phyloP scores from a whole-genome alignment of 2,888 invertebrate genomes.

The Elysia crispata region DNA sequence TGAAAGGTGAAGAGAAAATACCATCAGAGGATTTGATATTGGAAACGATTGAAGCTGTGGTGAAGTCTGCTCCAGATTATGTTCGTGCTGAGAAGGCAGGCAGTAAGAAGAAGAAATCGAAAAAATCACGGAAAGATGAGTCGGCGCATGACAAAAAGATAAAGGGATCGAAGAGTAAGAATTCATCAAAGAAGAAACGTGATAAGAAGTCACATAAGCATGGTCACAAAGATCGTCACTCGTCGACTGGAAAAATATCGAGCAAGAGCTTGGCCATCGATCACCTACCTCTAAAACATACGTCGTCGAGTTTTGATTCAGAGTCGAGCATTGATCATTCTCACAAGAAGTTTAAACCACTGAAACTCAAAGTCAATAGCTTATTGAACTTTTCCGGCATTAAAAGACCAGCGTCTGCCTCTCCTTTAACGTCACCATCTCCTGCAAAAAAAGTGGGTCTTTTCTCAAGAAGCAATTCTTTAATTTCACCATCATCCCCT shows the following conservation, averaged over 20 bases:
- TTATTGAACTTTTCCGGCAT: constrained; percentile 49
- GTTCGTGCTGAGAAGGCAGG: constrained; percentile 9
- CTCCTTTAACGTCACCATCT: background rate
- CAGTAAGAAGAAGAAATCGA: constrained; percentile 16
- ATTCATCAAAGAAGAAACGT: constrained; percentile 17
- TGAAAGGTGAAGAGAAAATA: constrained; percentile 64
- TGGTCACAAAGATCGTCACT: background rate
- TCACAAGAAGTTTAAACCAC: constrained; percentile 48
- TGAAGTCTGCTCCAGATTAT: constrained; percentile 41
- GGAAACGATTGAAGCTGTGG: constrained; percentile 42
- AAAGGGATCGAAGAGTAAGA: background rate
- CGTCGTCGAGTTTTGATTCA: constrained; percentile 34
- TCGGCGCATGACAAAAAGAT: background rate
- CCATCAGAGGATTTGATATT: constrained; percentile 37
- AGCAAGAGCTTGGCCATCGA: background rate
- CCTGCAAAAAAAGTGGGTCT: constrained; percentile 37
- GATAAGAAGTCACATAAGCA: background rate
- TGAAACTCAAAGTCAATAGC: constrained; percentile 55
- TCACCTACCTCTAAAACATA: background rate
- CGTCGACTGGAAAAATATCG: background rate
- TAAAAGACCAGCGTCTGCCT: constrained; percentile 3
- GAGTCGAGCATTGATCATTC: constrained; percentile 3
- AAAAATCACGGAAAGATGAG: constrained; percentile 24
- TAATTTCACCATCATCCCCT: constrained; percentile 1
- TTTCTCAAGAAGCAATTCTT: constrained; percentile 39